Conservation (phyloP, 2,113 vertebrate species). For the Sapayoa aenigma region DNA sequence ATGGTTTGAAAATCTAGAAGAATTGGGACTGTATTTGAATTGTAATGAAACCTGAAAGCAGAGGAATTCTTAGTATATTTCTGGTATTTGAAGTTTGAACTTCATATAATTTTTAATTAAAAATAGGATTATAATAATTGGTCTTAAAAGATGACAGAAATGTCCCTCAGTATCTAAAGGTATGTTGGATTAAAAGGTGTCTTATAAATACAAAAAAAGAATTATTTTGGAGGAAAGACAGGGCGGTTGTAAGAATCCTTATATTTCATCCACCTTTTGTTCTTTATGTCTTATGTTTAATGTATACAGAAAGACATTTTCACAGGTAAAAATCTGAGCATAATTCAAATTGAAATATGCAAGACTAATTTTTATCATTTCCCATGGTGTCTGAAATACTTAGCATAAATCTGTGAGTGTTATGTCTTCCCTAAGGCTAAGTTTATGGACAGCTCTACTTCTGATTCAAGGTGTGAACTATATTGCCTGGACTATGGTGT, state of each 20-base stretch:
- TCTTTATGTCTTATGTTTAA: background rate
- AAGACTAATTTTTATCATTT: background rate
- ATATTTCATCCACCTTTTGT: background rate
- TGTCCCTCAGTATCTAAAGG: background rate
- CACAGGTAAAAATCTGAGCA: background rate
- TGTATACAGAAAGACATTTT: background rate
- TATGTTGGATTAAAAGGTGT: background rate
- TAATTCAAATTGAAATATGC: background rate
- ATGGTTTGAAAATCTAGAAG: background rate
- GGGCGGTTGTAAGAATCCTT: background rate
- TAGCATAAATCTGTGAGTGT: background rate
- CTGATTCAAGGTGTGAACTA: background rate
- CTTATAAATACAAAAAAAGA: background rate
- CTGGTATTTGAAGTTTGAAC: background rate
- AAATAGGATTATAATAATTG: background rate
- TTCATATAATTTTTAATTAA: background rate
- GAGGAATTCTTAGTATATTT: background rate
- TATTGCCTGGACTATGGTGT: background rate
- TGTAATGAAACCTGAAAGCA: background rate
- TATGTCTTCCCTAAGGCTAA: background rate
- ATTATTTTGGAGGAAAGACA: background rate
- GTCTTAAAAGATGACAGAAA: background rate
- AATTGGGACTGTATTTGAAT: background rate
- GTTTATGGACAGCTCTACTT: background rate
- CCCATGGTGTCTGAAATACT: background rate